These are phyloP conservation scores for Hypothenemus hampei DNA, from an alignment of 1,140 invertebrate species.

Conservation along the genomic window DNA sequence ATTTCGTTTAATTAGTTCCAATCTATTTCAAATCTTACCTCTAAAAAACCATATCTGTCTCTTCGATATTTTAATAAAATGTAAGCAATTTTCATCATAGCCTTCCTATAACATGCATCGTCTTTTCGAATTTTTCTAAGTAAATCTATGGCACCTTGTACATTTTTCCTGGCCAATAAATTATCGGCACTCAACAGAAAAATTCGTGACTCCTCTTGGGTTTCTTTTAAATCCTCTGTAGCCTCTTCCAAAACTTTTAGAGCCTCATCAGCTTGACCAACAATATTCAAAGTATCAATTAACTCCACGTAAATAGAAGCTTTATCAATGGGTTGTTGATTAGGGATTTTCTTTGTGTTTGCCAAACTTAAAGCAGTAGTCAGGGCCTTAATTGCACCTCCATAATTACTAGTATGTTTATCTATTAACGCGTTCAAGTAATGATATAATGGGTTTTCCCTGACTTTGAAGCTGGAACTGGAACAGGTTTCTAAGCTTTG, in stretches of 20 bases:
- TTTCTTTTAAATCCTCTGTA: constrained; percentile 68
- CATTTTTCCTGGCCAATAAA: constrained; percentile 71
- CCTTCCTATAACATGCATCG: constrained; percentile 82
- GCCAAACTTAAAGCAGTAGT: constrained; percentile 61
- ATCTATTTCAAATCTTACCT: constrained; percentile 29
- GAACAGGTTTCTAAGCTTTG: constrained; percentile 75
- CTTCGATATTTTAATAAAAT: constrained; percentile 85
- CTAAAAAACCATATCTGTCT: constrained; percentile 62
- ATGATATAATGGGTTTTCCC: constrained; percentile 88
- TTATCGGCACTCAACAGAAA: constrained; percentile 81
- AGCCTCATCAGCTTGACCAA: constrained; percentile 74
- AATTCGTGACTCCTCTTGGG: constrained; percentile 77
- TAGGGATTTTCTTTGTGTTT: constrained; percentile 36
- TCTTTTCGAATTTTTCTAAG: constrained; percentile 71
- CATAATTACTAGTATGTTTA: constrained; percentile 67
- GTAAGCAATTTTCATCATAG: constrained; percentile 85
- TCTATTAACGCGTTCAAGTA: constrained; percentile 78
- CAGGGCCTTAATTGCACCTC: constrained; percentile 72
- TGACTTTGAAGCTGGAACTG: constrained; percentile 86
- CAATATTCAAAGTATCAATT: constrained; percentile 67
- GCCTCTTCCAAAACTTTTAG: constrained; percentile 78
- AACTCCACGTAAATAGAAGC: constrained; percentile 85
- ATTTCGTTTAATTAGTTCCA: background rate
- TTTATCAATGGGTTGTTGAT: constrained; percentile 69
- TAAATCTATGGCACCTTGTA: constrained; percentile 74